phyloP scores from a whole-genome alignment of 1,140 invertebrate genomes.

The Bombus terrestris region DNA sequence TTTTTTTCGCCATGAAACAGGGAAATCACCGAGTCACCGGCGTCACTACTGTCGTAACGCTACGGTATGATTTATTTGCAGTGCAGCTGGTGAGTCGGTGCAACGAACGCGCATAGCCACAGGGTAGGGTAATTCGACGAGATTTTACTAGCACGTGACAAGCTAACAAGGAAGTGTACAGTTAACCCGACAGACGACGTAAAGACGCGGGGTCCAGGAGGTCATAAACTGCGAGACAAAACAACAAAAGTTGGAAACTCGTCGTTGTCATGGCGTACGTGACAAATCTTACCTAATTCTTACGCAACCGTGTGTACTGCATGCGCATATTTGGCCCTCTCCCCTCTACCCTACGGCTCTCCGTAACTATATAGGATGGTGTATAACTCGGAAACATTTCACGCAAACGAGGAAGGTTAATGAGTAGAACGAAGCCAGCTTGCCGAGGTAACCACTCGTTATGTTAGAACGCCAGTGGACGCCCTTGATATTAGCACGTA shows the following conservation, averaged over 20 bases:
- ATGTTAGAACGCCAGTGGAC: constrained; percentile 10
- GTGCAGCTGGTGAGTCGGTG: constrained; percentile 44
- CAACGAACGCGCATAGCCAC: constrained; percentile 40
- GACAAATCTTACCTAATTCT: constrained; percentile 63
- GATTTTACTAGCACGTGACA: constrained; percentile 55
- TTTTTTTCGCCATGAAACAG: neutral
- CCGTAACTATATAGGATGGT: neutral
- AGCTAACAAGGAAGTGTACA: constrained; percentile 54
- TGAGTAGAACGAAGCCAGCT: constrained; percentile 46
- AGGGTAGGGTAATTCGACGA: constrained; percentile 49
- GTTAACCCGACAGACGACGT: constrained; percentile 54
- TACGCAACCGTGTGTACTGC: constrained; percentile 39
- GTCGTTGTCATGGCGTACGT: constrained; percentile 43
- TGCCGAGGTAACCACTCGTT: constrained; percentile 30
- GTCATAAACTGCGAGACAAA: constrained; percentile 55
- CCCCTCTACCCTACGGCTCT: too few species aligned
- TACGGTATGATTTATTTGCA: constrained; percentile 41
- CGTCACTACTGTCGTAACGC: neutral
- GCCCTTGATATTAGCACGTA: constrained; percentile 1
- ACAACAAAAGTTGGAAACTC: constrained; percentile 52
- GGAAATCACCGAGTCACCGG: too few species aligned
- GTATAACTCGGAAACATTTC: constrained; percentile 51
- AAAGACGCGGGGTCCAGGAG: constrained; percentile 51
- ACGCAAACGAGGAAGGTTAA: constrained; percentile 50
- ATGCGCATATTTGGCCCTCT: neutral